Percentiles rank a stretch among this genome's conserved stretches.
phyloP scores from a whole-genome alignment of 2,797 vertebrate genomes.

The Liasis olivaceus region DNA sequence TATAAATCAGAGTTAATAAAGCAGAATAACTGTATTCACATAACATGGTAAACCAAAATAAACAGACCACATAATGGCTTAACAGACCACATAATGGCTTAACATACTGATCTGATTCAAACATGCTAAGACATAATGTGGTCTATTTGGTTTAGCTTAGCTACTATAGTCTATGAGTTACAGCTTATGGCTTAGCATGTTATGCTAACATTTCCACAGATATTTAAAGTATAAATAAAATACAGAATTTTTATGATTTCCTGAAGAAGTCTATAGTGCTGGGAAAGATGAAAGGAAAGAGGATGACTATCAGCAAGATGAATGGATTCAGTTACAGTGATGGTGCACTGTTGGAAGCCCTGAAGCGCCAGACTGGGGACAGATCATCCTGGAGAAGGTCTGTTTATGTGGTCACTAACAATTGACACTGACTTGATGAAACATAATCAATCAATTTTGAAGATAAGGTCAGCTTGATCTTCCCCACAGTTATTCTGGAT shows the following conservation, averaged over 20 bases:
- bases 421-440: not conserved
- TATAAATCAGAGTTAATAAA: not conserved
- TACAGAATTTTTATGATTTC: not conserved
- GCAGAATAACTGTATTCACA: not conserved
- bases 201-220: not conserved
- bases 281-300: not conserved
- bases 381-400: not conserved
- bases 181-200: not conserved
- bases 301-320: not conserved
- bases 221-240: not conserved
- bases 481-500: not conserved
- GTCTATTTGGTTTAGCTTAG: not conserved
- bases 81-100: not conserved
- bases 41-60: not conserved
- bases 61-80: not conserved
- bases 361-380: not conserved
- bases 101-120: not conserved
- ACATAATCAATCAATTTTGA: not conserved
- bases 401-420: not conserved
- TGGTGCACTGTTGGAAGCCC: not conserved
- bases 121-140: not conserved
- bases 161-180: not conserved
- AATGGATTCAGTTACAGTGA: not conserved
- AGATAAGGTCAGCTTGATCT: not conserved
- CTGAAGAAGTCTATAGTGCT: not conserved